Conservation (phyloP, 2,888 invertebrate genomes). For the Chorisops tibialis region DNA sequence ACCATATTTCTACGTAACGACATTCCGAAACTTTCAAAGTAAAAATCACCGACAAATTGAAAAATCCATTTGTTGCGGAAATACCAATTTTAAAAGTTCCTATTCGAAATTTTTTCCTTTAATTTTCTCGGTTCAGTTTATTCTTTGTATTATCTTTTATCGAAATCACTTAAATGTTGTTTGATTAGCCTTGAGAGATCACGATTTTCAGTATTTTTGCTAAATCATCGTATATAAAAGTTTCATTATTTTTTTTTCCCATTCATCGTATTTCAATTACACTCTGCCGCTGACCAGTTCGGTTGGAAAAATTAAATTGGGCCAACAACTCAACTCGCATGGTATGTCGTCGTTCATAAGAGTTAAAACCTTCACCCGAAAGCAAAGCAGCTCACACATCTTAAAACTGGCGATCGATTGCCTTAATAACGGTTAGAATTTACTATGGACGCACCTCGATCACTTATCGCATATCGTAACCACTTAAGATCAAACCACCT, state of each 20-base stretch:
- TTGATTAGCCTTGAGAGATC: slow-evolving; percentile 4
- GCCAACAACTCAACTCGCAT: slow-evolving; percentile 8
- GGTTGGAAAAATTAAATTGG: slow-evolving; percentile 4
- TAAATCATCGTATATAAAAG: slow-evolving; percentile 18
- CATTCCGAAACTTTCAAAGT: no score
- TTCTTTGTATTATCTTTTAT: not conserved
- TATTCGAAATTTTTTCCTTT: not conserved
- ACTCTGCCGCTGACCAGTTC: slow-evolving; percentile 6
- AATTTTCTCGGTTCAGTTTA: not conserved
- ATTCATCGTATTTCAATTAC: slow-evolving; percentile 14
- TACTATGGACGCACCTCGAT: slow-evolving; percentile 19
- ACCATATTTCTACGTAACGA: no score
- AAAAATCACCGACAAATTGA: not conserved
- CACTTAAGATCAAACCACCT: slow-evolving; percentile 13
- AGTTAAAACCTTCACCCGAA: slow-evolving; percentile 5
- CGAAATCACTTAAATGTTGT: not conserved
- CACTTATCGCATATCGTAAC: slow-evolving; percentile 18
- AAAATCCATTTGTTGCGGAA: slow-evolving; percentile 7
- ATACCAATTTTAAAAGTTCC: not conserved
- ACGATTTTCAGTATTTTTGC: slow-evolving; percentile 2
- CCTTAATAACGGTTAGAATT: slow-evolving; percentile 15
- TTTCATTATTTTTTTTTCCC: slow-evolving; percentile 8
- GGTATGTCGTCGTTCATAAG: no score
- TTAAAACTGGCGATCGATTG: no score
- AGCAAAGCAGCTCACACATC: slow-evolving; percentile 10